Percentiles rank a stretch among this genome's conserved stretches.
phyloP scores from a whole-genome alignment of 2,797 vertebrate genomes.

The Schizopygopsis malacanthus region DNA sequence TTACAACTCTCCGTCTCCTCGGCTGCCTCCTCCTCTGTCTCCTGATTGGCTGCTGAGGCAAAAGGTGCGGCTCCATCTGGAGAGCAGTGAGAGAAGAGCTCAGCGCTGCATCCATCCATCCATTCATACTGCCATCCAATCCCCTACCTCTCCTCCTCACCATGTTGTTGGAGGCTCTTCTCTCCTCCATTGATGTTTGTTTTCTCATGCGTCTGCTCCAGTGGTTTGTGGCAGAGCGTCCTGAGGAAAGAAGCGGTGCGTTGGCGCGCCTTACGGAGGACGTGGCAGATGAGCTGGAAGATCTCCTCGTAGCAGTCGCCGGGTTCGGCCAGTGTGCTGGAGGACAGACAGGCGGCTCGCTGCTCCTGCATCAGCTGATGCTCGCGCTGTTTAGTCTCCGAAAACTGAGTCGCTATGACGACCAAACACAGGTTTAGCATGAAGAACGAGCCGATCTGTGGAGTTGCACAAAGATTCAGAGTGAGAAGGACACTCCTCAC shows the following conservation, averaged over 20 bases:
- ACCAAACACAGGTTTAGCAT: constrained; percentile 99
- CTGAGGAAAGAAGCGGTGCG: constrained; percentile 82
- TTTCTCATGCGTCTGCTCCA: constrained; percentile 62
- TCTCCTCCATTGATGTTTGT: constrained; percentile 63
- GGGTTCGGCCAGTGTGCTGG: constrained; percentile 89
- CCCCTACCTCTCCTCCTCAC: constrained; percentile 6
- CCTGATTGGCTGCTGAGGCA: constrained; percentile 56
- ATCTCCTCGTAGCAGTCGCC: constrained; percentile 95
- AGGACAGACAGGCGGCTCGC: constrained; percentile 87
- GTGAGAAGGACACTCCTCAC: neutral
- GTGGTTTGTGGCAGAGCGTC: constrained; percentile 75
- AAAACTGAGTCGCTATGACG: constrained; percentile 97
- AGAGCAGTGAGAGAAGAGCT: constrained; percentile 19
- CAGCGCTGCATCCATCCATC: neutral
- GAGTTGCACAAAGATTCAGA: neutral
- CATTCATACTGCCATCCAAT: neutral
- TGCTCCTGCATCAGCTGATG: constrained; percentile 98
- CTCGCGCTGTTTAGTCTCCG: constrained; percentile 96
- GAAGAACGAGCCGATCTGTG: constrained; percentile 89
- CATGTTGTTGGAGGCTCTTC: neutral
- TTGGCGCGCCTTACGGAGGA: constrained; percentile 87
- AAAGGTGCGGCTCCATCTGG: constrained; percentile 59
- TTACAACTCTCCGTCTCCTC: constrained; percentile 63
- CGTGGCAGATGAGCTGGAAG: constrained; percentile 92
- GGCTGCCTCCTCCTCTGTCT: constrained; percentile 63